A percentile compares a stretch with the other conserved stretches of the same genome.
These are phyloP conservation scores for Trichogramma evanescens DNA, from an alignment of 2,888 invertebrate species.

Conservation along the genomic window DNA sequence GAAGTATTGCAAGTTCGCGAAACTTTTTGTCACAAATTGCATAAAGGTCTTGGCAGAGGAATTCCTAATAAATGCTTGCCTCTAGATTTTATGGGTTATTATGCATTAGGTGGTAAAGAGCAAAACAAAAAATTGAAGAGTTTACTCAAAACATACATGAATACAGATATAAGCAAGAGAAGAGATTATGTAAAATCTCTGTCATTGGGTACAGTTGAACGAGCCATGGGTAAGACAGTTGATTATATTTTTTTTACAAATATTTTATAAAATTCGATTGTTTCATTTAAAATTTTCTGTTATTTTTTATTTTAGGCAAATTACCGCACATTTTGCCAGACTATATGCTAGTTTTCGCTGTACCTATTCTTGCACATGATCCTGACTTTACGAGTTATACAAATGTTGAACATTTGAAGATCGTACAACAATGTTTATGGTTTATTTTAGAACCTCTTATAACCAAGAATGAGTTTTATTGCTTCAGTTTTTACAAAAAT, in stretches of 20 bases:
- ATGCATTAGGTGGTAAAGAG: constrained; percentile 84
- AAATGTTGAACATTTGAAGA: constrained; percentile 70
- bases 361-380: constrained; percentile 91
- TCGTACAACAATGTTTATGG: constrained; percentile 82
- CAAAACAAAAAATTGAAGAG: constrained; percentile 69
- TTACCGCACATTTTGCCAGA: constrained; percentile 88
- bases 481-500: constrained; percentile 90
- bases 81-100: constrained; percentile 93
- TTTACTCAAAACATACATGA: constrained; percentile 71
- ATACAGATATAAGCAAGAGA: constrained; percentile 78
- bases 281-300: background rate
- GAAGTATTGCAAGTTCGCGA: constrained; percentile 82
- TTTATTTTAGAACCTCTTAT: constrained; percentile 91
- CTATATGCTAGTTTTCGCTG: constrained; percentile 94
- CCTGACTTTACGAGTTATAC: constrained; percentile 72
- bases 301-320: constrained; percentile 50
- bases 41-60: constrained; percentile 78
- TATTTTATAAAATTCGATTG: background rate
- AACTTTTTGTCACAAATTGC: constrained; percentile 82
- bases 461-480: constrained; percentile 87
- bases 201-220: constrained; percentile 58
- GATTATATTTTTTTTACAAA: constrained; percentile 7
- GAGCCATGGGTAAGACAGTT: constrained; percentile 40
- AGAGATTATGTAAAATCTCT: constrained; percentile 86
- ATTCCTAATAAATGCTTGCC: constrained; percentile 87